A percentile compares a stretch with the other conserved stretches of the same genome.
phyloP scores from a whole-genome alignment of 2,113 vertebrate species.

The Pterophyllum scalare region DNA sequence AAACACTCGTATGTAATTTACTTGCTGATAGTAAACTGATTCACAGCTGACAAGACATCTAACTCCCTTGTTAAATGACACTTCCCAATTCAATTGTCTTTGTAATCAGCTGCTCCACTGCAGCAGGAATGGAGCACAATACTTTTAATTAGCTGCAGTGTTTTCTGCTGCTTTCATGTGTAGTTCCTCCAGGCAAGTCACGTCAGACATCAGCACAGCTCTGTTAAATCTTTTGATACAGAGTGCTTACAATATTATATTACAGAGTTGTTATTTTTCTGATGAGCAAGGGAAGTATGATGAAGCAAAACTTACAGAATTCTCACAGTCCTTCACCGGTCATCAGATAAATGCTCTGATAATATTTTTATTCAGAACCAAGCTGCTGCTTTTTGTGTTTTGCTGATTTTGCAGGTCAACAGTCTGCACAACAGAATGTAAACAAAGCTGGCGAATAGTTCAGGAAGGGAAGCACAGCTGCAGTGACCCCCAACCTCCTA shows the following conservation, averaged over 20 bases:
- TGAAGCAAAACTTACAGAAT: not conserved
- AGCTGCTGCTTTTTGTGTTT: not conserved
- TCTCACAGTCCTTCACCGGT: constrained; percentile 3
- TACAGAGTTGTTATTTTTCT: not conserved
- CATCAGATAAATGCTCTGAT: not conserved
- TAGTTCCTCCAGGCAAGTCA: constrained; percentile 32
- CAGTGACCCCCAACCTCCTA: constrained; percentile 18
- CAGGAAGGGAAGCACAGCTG: constrained; percentile 32
- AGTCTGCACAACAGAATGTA: constrained; percentile 23
- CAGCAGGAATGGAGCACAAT: constrained; percentile 34
- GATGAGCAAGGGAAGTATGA: not conserved
- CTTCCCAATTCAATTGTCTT: constrained; percentile 75
- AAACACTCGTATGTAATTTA: constrained; percentile 45
- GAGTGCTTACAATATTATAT: not conserved
- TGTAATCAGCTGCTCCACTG: constrained; percentile 69
- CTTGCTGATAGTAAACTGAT: constrained; percentile 34
- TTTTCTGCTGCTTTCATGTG: constrained; percentile 46
- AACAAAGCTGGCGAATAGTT: constrained; percentile 57
- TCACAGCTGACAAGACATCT: constrained; percentile 27
- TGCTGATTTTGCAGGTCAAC: not conserved
- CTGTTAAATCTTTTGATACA: not conserved
- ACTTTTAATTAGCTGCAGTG: constrained; percentile 61
- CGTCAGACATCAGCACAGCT: not conserved
- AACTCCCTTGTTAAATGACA: constrained; percentile 68
- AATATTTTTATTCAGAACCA: constrained; percentile 22